Conservation (phyloP, 2,797 vertebrate species). For the Tragelaphus oryx region DNA sequence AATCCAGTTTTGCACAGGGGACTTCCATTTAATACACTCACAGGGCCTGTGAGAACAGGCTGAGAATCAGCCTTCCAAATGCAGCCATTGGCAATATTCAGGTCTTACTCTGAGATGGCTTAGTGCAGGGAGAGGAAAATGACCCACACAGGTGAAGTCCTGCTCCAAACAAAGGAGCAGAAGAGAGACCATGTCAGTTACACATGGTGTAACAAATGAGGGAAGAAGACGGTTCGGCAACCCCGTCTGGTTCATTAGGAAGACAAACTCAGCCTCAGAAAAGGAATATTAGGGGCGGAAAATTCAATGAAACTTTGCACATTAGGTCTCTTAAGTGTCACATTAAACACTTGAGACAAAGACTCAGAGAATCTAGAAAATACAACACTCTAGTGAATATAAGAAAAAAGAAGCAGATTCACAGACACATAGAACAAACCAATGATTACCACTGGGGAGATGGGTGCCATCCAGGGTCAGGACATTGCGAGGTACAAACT, state of each 20-base stretch:
- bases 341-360: slow-evolving; percentile 3
- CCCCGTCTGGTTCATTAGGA: slow-evolving; percentile 34
- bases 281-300: slow-evolving; percentile 17
- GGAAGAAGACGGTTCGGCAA: background rate
- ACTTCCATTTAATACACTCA: background rate
- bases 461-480: background rate
- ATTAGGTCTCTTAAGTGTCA: background rate
- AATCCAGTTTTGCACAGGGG: background rate
- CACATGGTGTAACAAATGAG: background rate
- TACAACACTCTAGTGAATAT: background rate
- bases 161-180: background rate
- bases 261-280: slow-evolving; percentile 20
- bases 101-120: background rate
- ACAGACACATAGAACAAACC: background rate
- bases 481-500: background rate
- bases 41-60: fast-evolving
- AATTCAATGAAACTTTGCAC: slow-evolving; percentile 23
- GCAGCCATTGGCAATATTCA: background rate
- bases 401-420: background rate
- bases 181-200: background rate
- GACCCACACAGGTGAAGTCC: slow-evolving; percentile 1
- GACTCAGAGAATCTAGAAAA: background rate
- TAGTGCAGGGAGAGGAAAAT: background rate
- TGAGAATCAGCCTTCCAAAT: background rate
- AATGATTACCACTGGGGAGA: background rate